Conservation (phyloP, 2,797 vertebrate species). For the Diglossa cyanea region DNA sequence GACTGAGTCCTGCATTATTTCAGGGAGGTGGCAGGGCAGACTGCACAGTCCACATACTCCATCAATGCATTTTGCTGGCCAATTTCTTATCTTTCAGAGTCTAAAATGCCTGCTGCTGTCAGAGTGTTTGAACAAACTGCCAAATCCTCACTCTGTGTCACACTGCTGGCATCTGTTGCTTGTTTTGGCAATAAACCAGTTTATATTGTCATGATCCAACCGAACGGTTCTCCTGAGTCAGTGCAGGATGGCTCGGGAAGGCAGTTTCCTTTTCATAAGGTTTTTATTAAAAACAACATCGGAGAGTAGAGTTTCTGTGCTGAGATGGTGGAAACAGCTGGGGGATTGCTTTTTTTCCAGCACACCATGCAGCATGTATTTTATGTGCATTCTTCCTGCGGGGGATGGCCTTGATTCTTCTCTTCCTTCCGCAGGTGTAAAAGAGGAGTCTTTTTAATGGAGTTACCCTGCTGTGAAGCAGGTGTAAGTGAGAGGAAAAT, state of each 20-base stretch:
- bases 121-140: constrained; percentile 61
- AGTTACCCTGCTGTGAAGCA: constrained; percentile 54
- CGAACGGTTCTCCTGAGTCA: constrained; percentile 31
- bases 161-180: constrained; percentile 56
- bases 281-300: constrained; percentile 56
- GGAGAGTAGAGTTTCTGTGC: constrained; percentile 23
- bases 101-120: constrained; percentile 61
- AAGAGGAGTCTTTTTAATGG: neutral
- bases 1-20: constrained; percentile 50
- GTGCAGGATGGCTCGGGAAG: neutral
- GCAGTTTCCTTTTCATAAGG: constrained; percentile 9
- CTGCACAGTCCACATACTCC: neutral
- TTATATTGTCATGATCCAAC: constrained; percentile 54
- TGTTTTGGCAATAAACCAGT: constrained; percentile 60
- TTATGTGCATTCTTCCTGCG: constrained; percentile 12
- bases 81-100: constrained; percentile 63
- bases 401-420: constrained; percentile 17
- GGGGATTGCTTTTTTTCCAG: neutral
- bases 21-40: constrained; percentile 19
- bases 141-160: constrained; percentile 50
- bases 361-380: neutral
- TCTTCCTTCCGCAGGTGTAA: neutral
- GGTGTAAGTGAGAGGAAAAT: constrained; percentile 54
- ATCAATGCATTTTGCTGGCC: constrained; percentile 56
- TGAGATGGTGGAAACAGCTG: neutral